Percentiles rank a stretch among this genome's conserved stretches.
Evolutionary conservation across 2,113 vertebrate species (phyloP).

Genomic region (Pardalotus punctatus): DNA sequence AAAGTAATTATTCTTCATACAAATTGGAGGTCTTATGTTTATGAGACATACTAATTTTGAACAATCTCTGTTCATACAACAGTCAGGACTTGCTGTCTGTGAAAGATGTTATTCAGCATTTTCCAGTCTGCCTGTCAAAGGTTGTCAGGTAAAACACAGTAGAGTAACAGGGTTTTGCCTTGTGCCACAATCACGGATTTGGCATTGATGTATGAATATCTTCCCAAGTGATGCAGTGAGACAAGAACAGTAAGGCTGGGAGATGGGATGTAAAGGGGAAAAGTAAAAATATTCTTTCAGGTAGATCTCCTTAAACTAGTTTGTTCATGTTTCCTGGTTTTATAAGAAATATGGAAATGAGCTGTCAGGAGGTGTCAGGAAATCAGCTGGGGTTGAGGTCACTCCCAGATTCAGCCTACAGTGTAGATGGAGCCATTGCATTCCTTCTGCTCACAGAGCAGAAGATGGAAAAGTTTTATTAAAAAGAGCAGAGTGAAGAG

Average conservation of each 20-base stretch:
- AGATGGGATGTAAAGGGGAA: background rate
- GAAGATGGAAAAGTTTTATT: background rate
- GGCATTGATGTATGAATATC: background rate
- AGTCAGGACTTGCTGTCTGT: background rate
- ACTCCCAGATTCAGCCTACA: background rate
- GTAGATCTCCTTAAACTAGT: background rate
- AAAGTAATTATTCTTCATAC: background rate
- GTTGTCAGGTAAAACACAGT: background rate
- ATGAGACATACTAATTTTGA: conserved; percentile 15
- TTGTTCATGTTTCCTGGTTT: background rate
- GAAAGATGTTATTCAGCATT: background rate
- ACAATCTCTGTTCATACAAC: background rate
- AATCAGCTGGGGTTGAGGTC: background rate
- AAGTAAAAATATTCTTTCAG: background rate
- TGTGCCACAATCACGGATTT: background rate
- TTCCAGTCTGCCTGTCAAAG: background rate
- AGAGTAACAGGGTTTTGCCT: background rate
- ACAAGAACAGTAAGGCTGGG: background rate
- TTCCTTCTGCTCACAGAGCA: background rate
- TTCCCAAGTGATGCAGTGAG: background rate
- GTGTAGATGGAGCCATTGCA: background rate
- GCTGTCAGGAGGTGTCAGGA: background rate
- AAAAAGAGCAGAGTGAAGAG: background rate
- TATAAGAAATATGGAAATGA: background rate
- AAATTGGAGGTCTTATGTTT: background rate